Percentiles rank a stretch among this genome's conserved stretches.
Conservation (phyloP, 2,888 invertebrate genomes). For the Pegoplata infirma region DNA sequence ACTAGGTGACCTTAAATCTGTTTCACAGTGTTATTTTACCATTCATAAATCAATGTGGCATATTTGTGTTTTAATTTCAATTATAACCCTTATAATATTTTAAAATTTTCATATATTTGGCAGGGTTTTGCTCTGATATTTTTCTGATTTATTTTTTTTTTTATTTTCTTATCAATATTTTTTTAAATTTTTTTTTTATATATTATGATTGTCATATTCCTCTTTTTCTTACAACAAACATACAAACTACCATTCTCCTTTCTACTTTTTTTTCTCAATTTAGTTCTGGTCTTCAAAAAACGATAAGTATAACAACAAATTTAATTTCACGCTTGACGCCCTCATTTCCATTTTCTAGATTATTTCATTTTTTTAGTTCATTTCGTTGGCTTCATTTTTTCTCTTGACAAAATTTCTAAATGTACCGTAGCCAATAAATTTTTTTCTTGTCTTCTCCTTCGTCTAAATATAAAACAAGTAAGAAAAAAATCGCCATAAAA, state of each 20-base stretch:
- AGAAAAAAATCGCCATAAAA: neutral
- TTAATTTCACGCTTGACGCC: constrained; percentile 67
- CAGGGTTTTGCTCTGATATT: constrained; percentile 24
- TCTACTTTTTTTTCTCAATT: constrained; percentile 7
- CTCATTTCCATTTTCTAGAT: constrained; percentile 64
- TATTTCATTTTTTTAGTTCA: constrained; percentile 50
- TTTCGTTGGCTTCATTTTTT: constrained; percentile 33
- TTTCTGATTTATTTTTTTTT: neutral
- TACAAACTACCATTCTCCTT: neutral
- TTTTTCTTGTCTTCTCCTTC: constrained; percentile 9
- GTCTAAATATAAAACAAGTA: neutral
- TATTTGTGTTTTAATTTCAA: constrained; percentile 12
- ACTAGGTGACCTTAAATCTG: too few relatives aligned
- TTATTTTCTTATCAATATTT: neutral
- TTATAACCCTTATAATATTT: neutral
- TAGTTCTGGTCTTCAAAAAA: constrained; percentile 61
- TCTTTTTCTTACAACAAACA: neutral
- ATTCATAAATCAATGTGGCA: constrained; percentile 25
- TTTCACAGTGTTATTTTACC: too few relatives aligned
- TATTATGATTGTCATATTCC: constrained; percentile 28
- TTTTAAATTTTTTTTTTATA: constrained; percentile 10
- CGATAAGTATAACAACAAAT: constrained; percentile 64
- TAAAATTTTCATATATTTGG: neutral
- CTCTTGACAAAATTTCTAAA: constrained; percentile 62
- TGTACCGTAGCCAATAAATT: constrained; percentile 63